Evolutionary conservation across 2,113 vertebrate species (phyloP).

Genomic region (Arenaria interpres): DNA sequence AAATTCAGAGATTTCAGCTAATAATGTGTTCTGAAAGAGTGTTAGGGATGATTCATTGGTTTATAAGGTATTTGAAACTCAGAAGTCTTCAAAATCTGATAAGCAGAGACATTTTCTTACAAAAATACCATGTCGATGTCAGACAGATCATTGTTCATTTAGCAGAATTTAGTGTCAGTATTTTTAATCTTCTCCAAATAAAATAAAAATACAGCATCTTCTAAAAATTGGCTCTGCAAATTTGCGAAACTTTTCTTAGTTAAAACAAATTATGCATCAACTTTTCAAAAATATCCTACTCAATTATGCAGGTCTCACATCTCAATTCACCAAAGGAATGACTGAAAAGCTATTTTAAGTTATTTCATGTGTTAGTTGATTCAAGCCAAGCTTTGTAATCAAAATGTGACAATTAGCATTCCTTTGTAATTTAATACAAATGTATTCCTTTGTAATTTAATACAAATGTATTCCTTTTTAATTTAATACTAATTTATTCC

Average conservation of each 20-base stretch:
- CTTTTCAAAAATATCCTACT: not conserved
- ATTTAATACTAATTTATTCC: not conserved
- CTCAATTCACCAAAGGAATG: not conserved
- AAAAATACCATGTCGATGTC: not conserved
- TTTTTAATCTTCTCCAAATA: not conserved
- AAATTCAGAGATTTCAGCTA: not conserved
- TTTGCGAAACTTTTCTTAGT: not conserved
- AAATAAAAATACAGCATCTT: not conserved
- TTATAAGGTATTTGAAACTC: not conserved
- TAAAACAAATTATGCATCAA: not conserved
- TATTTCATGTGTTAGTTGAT: not conserved
- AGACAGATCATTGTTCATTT: not conserved
- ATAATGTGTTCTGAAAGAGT: not conserved
- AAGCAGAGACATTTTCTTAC: not conserved
- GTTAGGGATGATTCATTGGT: not conserved
- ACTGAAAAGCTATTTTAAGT: constrained; percentile 13
- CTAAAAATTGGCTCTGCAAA: not conserved
- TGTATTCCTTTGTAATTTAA: not conserved
- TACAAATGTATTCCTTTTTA: not conserved
- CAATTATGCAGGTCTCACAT: constrained; percentile 11
- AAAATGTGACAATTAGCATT: constrained; percentile 48
- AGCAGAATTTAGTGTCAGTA: not conserved
- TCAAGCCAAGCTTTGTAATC: constrained; percentile 29
- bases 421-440: constrained; percentile 26
- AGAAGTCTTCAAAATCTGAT: not conserved